phyloP scores from a whole-genome alignment of 2,888 invertebrate species.

The Anagyrus pseudococci region DNA sequence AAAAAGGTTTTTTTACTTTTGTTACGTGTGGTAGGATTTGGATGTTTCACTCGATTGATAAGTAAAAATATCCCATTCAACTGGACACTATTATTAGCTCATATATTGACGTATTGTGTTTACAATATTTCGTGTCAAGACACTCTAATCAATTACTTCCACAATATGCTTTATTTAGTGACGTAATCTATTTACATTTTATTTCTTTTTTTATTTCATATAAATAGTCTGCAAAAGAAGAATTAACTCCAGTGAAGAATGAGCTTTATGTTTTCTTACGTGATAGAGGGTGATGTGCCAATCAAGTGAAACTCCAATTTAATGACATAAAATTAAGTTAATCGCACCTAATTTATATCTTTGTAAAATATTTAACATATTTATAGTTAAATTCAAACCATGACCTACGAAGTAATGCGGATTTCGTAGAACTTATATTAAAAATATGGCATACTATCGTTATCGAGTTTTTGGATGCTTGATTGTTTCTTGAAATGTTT shows the following conservation, averaged over 20 bases:
- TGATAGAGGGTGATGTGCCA: no score
- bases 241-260: no score
- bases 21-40: background rate
- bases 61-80: background rate
- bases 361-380: background rate
- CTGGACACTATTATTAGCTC: no score
- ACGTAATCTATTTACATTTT: no score
- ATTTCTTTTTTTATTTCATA: no score
- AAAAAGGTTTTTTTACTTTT: background rate
- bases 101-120: no score
- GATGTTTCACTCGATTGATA: background rate
- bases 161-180: no score
- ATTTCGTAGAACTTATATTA: slow-evolving; percentile 14
- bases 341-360: background rate
- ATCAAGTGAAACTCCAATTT: background rate
- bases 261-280: no score
- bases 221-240: no score
- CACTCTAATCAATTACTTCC: no score
- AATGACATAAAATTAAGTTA: background rate
- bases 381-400: background rate
- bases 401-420: background rate
- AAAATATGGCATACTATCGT: slow-evolving; percentile 18
- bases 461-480: slow-evolving; percentile 28
- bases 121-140: no score
- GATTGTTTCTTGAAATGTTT: background rate